Base-by-base conservation (phyloP, 2,113 vertebrate genomes). In the Ameiurus melas region DNA sequence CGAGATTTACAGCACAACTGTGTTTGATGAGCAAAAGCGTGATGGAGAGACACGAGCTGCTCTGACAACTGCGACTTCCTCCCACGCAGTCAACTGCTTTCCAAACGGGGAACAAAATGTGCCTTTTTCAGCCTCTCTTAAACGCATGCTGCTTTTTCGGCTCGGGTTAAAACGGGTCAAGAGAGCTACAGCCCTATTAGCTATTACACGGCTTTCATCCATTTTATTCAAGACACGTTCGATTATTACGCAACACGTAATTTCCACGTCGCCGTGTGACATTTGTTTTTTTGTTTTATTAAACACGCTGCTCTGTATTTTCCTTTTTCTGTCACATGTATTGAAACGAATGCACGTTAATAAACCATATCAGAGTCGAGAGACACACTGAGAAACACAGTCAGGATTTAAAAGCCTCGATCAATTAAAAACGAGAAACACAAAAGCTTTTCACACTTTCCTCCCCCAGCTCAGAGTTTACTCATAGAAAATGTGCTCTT, bases 11-110 rank as follows among this genome's bases (percentile, higher is more conserved):
- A 84, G 39, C 66, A 47, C 25, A 36, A 88, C 83, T 43, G 82
- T 51, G 71, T 73, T 78, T 83, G 43, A 88, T 81, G 66, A 62
- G 81, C 53, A 71, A 84, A 90, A 71, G 64, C 85, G 27, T 84
- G 90, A 86, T 84, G 80, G 85, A 89, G 70, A 91, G 5, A 33
- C 62, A 64, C 80, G 81, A 87, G 85, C 89, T 89, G 79, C 71
- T 87, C 84, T 64, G 66, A 84, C 86, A 91, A 87, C 89, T 82
- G 87, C 60, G 83, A 83, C 55, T 86, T 62, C 77, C 60, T 71
- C 88, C 83, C 83, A 83, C 83, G 16, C 58, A 66, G 68, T 78
- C 86, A 75, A 78, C 22, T 30, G 57, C 68, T 79, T 68, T 78
- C 75, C 60, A 57, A 89, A 77, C 64, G 80, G 73, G 70, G 68